Conservation (phyloP, 2,888 invertebrate species). For the Phorcus lineatus region DNA sequence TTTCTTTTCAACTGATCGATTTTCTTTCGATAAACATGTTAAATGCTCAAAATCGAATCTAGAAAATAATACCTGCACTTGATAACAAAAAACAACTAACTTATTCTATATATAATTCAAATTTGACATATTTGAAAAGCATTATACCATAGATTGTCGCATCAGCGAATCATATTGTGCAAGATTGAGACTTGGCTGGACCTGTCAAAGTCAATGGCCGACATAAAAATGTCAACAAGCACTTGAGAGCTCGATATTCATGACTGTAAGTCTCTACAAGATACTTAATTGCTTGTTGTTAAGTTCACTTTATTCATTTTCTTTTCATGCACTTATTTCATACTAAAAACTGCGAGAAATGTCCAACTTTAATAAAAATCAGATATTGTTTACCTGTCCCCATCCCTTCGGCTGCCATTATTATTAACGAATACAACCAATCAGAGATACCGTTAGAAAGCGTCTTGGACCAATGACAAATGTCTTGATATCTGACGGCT, state of each 20-base stretch:
- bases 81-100: neutral
- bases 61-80: neutral
- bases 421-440: neutral
- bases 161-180: neutral
- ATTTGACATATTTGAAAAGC: neutral
- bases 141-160: neutral
- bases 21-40: too few species aligned
- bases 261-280: neutral
- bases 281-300: neutral
- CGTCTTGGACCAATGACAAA: too few species aligned
- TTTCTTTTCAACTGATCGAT: too few species aligned
- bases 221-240: conserved; percentile 1
- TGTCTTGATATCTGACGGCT: too few species aligned
- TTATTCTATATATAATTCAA: too few species aligned
- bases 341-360: too few species aligned
- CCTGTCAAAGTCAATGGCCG: conserved; percentile 21
- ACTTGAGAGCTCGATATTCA: neutral
- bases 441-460: too few species aligned
- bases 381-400: neutral
- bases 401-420: neutral
- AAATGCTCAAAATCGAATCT: neutral
- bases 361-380: neutral
- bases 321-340: too few species aligned
- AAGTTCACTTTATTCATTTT: too few species aligned
- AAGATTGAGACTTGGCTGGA: conserved; percentile 17